Percentiles rank a stretch among this genome's conserved stretches.
These are phyloP conservation scores for Festucalex cinctus DNA, from an alignment of 2,113 vertebrate genomes.

Conservation along the genomic window DNA sequence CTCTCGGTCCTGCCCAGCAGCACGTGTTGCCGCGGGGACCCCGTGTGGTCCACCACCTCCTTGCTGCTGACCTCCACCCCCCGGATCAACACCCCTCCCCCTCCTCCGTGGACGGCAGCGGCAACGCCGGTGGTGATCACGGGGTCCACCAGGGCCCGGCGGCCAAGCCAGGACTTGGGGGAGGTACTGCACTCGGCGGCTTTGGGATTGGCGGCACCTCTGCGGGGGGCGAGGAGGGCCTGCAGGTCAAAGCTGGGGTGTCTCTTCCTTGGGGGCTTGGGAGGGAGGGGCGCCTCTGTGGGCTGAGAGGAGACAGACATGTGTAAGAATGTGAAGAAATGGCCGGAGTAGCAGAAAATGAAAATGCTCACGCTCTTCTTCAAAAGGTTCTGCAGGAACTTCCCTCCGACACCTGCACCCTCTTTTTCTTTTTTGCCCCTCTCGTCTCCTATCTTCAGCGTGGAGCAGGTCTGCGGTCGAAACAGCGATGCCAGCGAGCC, in stretches of 20 bases:
- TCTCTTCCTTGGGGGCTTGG: conserved; percentile 72
- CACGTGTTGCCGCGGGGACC: conserved; percentile 83
- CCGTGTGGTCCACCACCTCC: conserved; percentile 85
- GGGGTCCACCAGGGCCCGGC: conserved; percentile 54
- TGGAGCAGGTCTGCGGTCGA: conserved; percentile 75
- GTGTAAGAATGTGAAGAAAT: not conserved
- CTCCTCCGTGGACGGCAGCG: conserved; percentile 49
- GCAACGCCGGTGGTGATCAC: conserved; percentile 65
- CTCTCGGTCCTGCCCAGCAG: conserved; percentile 77
- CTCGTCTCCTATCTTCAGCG: conserved; percentile 74
- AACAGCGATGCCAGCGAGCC: conserved; percentile 75
- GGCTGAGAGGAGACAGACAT: conserved; percentile 40
- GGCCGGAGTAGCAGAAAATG: not conserved
- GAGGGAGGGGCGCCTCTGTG: conserved; percentile 55
- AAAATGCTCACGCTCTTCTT: conserved; percentile 72
- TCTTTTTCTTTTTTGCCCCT: conserved; percentile 66
- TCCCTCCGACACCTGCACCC: conserved; percentile 56
- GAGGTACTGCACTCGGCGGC: conserved; percentile 61
- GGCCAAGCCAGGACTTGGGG: conserved; percentile 74
- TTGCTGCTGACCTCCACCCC: conserved; percentile 91
- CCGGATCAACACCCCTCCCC: conserved; percentile 77
- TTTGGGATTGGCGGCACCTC: conserved; percentile 45
- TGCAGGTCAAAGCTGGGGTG: conserved; percentile 80
- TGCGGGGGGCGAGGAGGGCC: conserved; percentile 71
- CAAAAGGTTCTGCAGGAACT: conserved; percentile 75